phyloP scores from a whole-genome alignment of 2,113 vertebrate genomes.

The Syrrhaptes paradoxus region DNA sequence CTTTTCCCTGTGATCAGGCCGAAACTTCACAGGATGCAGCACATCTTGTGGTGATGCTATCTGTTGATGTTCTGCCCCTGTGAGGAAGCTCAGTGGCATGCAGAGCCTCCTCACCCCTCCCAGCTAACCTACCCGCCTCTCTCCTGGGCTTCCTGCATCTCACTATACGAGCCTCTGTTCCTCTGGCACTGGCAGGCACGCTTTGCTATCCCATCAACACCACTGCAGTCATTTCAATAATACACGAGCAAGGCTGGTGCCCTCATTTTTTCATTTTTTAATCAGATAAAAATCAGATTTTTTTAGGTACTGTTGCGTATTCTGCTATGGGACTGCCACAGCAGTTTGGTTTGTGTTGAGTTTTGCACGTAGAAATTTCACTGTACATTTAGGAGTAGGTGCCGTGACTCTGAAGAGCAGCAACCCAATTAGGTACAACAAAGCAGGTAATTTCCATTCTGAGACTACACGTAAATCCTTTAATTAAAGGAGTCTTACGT shows the following conservation, averaged over 20 bases:
- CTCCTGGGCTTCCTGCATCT: not conserved
- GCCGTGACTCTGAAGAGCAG: not conserved
- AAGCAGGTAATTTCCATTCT: not conserved
- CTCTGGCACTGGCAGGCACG: accelerated
- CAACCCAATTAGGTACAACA: not conserved
- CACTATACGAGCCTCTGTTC: accelerated
- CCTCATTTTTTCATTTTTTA: not conserved
- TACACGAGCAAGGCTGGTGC: not conserved
- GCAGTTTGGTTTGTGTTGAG: not conserved
- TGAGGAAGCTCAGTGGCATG: not conserved
- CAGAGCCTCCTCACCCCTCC: not conserved
- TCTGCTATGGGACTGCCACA: not conserved
- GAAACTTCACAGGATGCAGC: accelerated
- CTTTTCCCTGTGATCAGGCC: not conserved
- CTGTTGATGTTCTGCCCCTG: not conserved
- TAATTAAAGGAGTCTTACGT: conserved; percentile 44
- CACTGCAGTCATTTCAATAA: not conserved
- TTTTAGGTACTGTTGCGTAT: not conserved
- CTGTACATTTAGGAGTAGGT: not conserved
- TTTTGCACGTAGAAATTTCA: not conserved
- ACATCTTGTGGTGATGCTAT: not conserved
- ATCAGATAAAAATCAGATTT: conserved; percentile 6
- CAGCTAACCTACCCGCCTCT: accelerated
- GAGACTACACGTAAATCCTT: conserved; percentile 38
- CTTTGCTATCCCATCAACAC: not conserved